phyloP scores from a whole-genome alignment of 2,797 vertebrate genomes.

The Liasis olivaceus region DNA sequence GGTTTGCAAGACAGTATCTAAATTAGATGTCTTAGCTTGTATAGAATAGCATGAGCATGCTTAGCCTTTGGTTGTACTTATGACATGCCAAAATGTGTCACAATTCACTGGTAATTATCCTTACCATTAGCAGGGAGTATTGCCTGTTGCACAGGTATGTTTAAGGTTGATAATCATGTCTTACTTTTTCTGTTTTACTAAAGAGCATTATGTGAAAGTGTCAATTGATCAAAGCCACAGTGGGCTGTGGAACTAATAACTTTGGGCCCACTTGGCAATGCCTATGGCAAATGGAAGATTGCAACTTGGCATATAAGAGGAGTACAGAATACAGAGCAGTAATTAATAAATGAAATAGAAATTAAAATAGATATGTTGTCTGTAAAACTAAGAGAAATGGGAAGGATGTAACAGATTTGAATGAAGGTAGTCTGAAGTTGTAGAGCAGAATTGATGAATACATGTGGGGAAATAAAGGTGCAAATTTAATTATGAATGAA shows the following conservation, averaged over 20 bases:
- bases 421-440: not conserved
- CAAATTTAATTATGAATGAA: not conserved
- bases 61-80: not conserved
- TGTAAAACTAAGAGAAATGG: not conserved
- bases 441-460: not conserved
- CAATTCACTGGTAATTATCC: not conserved
- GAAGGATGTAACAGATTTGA: not conserved
- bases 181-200: not conserved
- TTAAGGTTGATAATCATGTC: not conserved
- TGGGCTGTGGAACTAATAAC: too few species aligned
- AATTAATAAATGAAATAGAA: not conserved
- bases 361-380: not conserved
- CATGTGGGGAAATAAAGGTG: not conserved
- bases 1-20: not conserved
- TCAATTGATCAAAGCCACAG: too few species aligned
- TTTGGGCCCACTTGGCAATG: too few species aligned
- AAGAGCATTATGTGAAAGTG: not conserved
- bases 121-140: not conserved
- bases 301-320: not conserved
- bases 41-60: not conserved
- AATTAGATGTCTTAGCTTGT: not conserved
- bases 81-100: not conserved
- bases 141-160: not conserved
- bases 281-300: too few species aligned
- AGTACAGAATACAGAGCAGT: not conserved